Evolutionary conservation across 2,797 vertebrate species (phyloP).

Genomic region (Sebastes elongatus): DNA sequence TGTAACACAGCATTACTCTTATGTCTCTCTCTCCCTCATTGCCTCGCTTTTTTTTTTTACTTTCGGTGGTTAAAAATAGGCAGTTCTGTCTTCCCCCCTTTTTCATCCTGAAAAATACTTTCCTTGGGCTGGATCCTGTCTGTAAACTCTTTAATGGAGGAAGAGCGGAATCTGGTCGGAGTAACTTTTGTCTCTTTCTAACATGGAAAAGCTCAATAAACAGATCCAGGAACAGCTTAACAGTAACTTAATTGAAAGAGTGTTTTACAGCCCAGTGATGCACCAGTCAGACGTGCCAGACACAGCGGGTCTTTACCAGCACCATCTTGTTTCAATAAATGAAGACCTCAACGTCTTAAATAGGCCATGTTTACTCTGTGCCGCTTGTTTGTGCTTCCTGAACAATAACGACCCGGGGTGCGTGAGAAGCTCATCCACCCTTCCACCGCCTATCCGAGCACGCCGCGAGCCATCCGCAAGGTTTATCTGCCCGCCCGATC

Average conservation of each 20-base stretch:
- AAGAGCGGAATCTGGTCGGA: constrained; percentile 16
- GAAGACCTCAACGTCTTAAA: constrained; percentile 41
- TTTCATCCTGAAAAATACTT: constrained; percentile 49
- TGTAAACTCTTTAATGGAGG: constrained; percentile 34
- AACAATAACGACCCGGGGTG: constrained; percentile 20
- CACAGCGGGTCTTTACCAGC: constrained; percentile 38
- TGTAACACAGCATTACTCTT: constrained; percentile 55
- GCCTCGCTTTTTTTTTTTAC: not conserved
- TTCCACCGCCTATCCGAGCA: not conserved
- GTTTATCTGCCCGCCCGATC: constrained; percentile 8
- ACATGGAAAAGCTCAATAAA: constrained; percentile 33
- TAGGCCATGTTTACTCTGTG: constrained; percentile 43
- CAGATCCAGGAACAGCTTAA: constrained; percentile 42
- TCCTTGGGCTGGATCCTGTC: constrained; percentile 38
- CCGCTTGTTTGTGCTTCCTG: constrained; percentile 61
- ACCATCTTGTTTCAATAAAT: constrained; percentile 64
- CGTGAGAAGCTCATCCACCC: constrained; percentile 32
- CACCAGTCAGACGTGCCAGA: constrained; percentile 41
- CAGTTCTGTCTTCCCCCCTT: constrained; percentile 21
- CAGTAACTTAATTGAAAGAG: constrained; percentile 42
- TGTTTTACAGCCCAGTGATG: constrained; percentile 42
- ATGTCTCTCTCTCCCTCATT: constrained; percentile 30
- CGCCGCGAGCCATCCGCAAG: not conserved
- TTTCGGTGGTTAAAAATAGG: constrained; percentile 44
- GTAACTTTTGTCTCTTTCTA: constrained; percentile 19